Base-by-base conservation (phyloP, 2,888 invertebrate species). In the Dione juno region DNA sequence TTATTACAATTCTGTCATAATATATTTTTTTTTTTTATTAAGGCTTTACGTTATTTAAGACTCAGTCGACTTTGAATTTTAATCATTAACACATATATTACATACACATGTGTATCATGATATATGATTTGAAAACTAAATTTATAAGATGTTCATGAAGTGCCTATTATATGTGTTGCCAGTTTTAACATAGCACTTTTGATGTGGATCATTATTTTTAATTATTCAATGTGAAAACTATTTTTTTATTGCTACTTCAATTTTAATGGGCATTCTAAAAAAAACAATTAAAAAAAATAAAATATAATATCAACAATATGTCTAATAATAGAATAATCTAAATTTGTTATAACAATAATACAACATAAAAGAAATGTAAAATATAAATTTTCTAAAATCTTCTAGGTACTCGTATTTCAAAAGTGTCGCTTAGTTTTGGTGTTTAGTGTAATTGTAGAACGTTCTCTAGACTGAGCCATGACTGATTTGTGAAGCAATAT, bases 401-500 rank as follows among this genome's bases (percentile, higher is more conserved):
- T 43, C 7, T 3, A n/a, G n/a, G n/a, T n/a, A 43, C 14, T 59
- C 9, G 14, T 43, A 28, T 21, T 10, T 43, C 43, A 61, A 61
- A 67, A n/a, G 54, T 58, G 57, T 61, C 48, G 50, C 58, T 69
- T 73, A 40, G 41, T 52, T 76, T 70, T 72, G 52, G 65, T 67
- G 64, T 72, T 74, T 64, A 73, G 66, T 64, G 63, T 74, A 61
- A 69, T 71, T 64, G 72, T 75, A 74, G 73, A 74, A 74, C 68
- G 67, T 74, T 75, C 67, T 84, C 82, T 90, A 88, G 92, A 92
- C 92, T 92, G 92, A 92, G 83, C 82, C 83, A 86, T 84, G 92
- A 92, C 92, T 92, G 92, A 92, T 86, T 88, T 86, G 85, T 86
- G 80, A 90, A 92, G 92, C 92, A 92, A 92, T 92, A 92, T 90